These are phyloP conservation scores for Orchesella cincta DNA, from an alignment of 1,140 invertebrate species.

Conservation along the genomic window DNA sequence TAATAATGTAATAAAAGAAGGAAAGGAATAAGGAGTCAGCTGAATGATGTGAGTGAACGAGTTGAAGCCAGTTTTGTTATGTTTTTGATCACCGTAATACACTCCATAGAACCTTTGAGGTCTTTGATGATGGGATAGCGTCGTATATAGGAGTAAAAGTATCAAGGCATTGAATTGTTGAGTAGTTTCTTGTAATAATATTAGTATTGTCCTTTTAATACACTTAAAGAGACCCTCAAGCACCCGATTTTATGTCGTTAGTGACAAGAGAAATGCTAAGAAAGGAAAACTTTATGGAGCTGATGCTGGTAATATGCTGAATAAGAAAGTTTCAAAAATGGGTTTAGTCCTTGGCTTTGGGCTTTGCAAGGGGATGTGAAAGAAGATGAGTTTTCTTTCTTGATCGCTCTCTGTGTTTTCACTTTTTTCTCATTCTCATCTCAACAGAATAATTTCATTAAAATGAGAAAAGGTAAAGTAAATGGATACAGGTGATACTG, in stretches of 20 bases:
- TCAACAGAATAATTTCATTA: constrained; percentile 9
- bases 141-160: no score
- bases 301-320: no score
- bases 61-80: constrained; percentile 9
- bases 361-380: background rate
- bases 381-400: background rate
- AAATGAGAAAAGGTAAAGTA: constrained; percentile 6
- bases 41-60: constrained; percentile 8
- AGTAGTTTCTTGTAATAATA: background rate
- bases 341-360: background rate
- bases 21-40: background rate
- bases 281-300: constrained; percentile 13
- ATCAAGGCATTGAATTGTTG: background rate
- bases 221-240: background rate
- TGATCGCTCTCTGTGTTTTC: background rate
- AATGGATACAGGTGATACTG: no score
- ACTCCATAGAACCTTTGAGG: background rate
- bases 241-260: constrained; percentile 11
- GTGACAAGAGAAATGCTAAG: background rate
- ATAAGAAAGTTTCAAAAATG: background rate
- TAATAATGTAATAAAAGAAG: constrained; percentile 13
- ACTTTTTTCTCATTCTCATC: background rate
- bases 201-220: background rate
- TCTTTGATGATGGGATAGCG: constrained; percentile 1
- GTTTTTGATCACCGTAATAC: background rate